Evolutionary conservation across 1,140 invertebrate species (phyloP), one percentile per base, ranked within the genome.

Genomic region (Gryon sp.): DNA sequence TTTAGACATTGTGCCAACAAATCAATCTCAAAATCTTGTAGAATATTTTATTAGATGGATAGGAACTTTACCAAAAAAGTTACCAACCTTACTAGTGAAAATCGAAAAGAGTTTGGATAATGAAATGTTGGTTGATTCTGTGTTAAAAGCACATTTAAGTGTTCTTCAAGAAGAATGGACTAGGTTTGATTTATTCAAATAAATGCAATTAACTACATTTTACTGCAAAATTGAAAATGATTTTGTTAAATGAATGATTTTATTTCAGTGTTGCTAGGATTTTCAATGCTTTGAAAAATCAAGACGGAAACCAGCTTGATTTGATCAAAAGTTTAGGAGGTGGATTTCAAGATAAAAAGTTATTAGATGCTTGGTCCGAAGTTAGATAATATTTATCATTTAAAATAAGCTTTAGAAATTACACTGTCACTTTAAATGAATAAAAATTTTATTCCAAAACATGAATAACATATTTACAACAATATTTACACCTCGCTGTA

Each of bases 151-250:
- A 50, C 87, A 90, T 65, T 83, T 89, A 68, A 81, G 80, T 34
- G 84, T 86, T n/a, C 40, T 90, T 2, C 86, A 88, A 65, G 83
- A 89, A 81, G 88, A 90, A 83, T 90, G 89, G 89, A 60, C 83
- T 2, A 89, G 87, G 88, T 28, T n/a, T n/a, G n/a, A n/a, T n/a
- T n/a, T n/a, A n/a, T n/a, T n/a, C n/a, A n/a, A n/a, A n/a, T n/a
- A n/a, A n/a, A n/a, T n/a, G n/a, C n/a, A n/a, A n/a, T n/a, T n/a
- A n/a, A n/a, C n/a, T n/a, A n/a, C n/a, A n/a, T n/a, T n/a, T n/a
- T n/a, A n/a, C n/a, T n/a, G n/a, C n/a, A 34, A 32, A 50, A 50
- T 34, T 19, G 14, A 38, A 14, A 28, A 1, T 19, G n/a, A 24
- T 43, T 46, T 28, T 28, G 16, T n/a, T 5, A n/a, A 46, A 28